Evolutionary conservation across 2,113 vertebrate genomes (phyloP).

Genomic region (Microtus richardsoni): DNA sequence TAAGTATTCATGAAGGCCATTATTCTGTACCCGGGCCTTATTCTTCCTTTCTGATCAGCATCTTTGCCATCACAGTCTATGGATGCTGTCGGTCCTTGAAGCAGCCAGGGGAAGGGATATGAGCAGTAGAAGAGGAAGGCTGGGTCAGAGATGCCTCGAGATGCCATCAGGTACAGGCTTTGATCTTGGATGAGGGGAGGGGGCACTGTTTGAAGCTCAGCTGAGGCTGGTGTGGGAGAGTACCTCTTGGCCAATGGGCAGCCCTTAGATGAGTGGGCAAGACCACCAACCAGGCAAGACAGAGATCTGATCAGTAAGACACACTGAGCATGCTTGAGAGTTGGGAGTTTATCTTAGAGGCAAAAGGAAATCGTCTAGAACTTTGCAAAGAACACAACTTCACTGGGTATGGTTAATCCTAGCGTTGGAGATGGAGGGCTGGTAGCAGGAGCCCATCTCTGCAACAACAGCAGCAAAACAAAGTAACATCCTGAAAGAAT

Average conservation of each 20-base stretch:
- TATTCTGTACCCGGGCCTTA: constrained; percentile 81
- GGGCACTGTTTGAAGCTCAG: constrained; percentile 39
- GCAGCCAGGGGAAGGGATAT: constrained; percentile 1
- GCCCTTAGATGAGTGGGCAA: background rate
- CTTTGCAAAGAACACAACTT: constrained; percentile 19
- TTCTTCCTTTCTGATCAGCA: constrained; percentile 76
- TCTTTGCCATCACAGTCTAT: constrained; percentile 19
- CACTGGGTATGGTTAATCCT: background rate
- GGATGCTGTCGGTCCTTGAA: background rate
- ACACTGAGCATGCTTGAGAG: constrained; percentile 17
- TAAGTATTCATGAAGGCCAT: constrained; percentile 87
- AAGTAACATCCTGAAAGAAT: background rate
- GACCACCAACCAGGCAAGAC: constrained; percentile 27
- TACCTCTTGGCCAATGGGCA: background rate
- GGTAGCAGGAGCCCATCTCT: background rate
- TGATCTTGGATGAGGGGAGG: constrained; percentile 22
- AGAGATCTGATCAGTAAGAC: constrained; percentile 37
- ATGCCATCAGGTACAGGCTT: background rate
- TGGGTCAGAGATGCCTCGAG: background rate
- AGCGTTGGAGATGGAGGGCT: background rate
- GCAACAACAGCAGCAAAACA: background rate
- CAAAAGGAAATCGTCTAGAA: background rate
- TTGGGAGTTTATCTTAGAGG: constrained; percentile 28
- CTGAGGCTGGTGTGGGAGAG: background rate
- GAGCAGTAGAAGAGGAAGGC: constrained; percentile 3